A percentile compares a stretch with the other conserved stretches of the same genome.
Evolutionary conservation across 1,140 invertebrate species (phyloP).

Genomic region (Rhizoglyphus robini): DNA sequence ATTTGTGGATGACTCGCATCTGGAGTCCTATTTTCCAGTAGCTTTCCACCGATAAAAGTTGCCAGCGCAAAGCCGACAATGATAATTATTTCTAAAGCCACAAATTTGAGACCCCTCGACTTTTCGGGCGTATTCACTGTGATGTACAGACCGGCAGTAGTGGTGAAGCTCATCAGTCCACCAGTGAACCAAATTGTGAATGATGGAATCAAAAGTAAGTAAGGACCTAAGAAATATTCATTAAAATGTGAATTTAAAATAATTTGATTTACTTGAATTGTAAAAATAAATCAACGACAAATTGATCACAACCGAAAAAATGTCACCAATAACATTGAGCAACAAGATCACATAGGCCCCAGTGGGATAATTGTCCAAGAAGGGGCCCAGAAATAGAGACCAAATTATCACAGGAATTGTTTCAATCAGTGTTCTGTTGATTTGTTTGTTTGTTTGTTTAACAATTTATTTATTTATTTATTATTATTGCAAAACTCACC

Average conservation of each 20-base stretch:
- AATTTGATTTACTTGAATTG: neutral
- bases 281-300: neutral
- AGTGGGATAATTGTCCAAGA: neutral
- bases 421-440: neutral
- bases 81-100: neutral
- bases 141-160: neutral
- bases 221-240: neutral
- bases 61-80: neutral
- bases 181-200: neutral
- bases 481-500: neutral
- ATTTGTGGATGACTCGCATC: neutral
- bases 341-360: neutral
- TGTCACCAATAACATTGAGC: neutral
- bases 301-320: neutral
- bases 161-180: neutral
- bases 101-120: neutral
- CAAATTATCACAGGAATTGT: neutral
- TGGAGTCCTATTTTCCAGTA: neutral
- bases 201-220: neutral
- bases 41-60: neutral
- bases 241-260: neutral
- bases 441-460: no score
- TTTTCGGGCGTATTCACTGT: neutral
- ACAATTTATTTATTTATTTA: no score
- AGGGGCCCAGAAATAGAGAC: neutral